phyloP scores from a whole-genome alignment of 2,113 vertebrate genomes.

The Atlantisia rogersi region DNA sequence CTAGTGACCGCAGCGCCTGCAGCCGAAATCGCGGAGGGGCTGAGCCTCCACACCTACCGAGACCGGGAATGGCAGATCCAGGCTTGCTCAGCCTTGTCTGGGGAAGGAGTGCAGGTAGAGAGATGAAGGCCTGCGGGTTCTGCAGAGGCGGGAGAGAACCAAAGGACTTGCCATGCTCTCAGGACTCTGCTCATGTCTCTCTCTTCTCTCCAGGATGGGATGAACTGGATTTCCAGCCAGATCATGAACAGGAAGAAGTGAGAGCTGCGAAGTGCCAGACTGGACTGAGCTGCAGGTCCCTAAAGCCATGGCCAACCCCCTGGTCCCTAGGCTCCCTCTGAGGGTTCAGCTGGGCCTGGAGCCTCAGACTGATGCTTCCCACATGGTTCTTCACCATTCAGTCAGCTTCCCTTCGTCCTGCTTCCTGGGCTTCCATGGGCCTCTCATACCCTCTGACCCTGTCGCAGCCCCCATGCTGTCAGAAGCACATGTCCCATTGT shows the following conservation, averaged over 20 bases:
- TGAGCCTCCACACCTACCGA: conserved; percentile 87
- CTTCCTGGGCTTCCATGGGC: neutral
- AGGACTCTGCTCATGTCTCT: neutral
- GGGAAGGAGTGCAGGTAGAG: conserved; percentile 87
- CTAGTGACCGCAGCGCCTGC: conserved; percentile 82
- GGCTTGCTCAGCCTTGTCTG: conserved; percentile 87
- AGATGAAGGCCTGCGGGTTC: neutral
- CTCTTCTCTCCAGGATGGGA: conserved; percentile 81
- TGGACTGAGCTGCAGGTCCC: neutral
- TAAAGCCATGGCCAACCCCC: neutral
- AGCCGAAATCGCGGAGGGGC: conserved; percentile 85
- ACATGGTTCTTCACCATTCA: neutral
- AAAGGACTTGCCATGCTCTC: neutral
- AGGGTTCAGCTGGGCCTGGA: neutral
- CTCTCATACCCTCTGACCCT: neutral
- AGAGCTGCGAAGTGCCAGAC: neutral
- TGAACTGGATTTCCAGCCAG: conserved; percentile 93
- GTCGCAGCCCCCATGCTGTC: neutral
- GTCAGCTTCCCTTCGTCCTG: neutral
- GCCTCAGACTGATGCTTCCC: neutral
- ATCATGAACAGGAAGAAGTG: conserved; percentile 86
- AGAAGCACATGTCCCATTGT: rapidly evolving
- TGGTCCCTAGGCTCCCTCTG: rapidly evolving
- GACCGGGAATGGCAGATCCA: conserved; percentile 91
- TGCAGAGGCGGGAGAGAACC: neutral